Percentiles rank a stretch among this genome's conserved stretches.
These are phyloP conservation scores for Colinus virginianus DNA, from an alignment of 2,113 vertebrate species.

Conservation along the genomic window DNA sequence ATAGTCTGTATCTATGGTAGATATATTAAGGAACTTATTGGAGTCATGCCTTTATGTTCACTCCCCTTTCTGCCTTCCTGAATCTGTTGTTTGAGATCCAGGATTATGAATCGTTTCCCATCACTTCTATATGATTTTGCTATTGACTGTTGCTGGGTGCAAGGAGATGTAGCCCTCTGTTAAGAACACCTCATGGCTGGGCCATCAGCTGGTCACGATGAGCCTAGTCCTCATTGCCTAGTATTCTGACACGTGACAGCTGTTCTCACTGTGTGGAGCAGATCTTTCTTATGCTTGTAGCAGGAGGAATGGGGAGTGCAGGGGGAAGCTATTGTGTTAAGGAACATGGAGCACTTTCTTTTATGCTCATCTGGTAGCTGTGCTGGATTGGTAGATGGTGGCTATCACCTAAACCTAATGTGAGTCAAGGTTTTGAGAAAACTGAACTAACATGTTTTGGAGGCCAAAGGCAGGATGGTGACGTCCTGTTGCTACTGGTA, in stretches of 20 bases:
- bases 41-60: background rate
- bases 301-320: background rate
- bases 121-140: background rate
- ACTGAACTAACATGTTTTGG: background rate
- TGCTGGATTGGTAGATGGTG: background rate
- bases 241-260: background rate
- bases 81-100: background rate
- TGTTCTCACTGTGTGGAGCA: background rate
- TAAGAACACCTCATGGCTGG: background rate
- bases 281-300: background rate
- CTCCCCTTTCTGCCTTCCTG: background rate
- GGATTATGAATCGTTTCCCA: background rate
- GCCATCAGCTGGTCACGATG: background rate
- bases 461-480: background rate
- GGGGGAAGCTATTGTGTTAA: background rate
- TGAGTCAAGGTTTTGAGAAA: background rate
- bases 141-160: background rate
- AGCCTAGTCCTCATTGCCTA: background rate
- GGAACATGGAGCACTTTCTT: background rate
- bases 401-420: slow-evolving; percentile 1
- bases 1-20: background rate
- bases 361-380: background rate
- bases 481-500: accelerated
- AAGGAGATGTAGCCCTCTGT: background rate
- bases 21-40: background rate